Conservation (phyloP, 2,113 vertebrate genomes). For the Rhinolophus ferrumequinum region DNA sequence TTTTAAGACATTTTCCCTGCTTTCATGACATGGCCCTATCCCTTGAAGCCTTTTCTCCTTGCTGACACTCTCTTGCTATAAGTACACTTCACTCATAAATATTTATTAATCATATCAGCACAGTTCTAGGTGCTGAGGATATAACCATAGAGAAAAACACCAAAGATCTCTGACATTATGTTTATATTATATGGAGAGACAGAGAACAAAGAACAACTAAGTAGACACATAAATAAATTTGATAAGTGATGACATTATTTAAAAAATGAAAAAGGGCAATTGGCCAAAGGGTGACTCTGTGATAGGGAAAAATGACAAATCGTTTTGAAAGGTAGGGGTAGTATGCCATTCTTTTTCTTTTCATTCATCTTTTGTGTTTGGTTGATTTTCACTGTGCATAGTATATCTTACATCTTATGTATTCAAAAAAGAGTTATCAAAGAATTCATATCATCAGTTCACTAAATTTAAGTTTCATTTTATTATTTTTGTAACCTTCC, state of each 20-base stretch:
- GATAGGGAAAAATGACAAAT: not conserved
- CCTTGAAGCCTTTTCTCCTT: not conserved
- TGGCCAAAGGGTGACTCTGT: not conserved
- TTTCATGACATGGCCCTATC: not conserved
- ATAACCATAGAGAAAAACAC: not conserved
- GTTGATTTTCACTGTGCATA: not conserved
- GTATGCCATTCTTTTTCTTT: not conserved
- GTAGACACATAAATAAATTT: not conserved
- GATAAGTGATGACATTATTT: not conserved
- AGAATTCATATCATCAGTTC: not conserved
- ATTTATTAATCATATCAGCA: not conserved
- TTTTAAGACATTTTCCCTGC: not conserved
- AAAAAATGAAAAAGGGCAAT: not conserved
- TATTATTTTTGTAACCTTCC: not conserved
- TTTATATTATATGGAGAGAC: not conserved
- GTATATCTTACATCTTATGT: not conserved
- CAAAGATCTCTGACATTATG: not conserved
- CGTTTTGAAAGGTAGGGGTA: not conserved
- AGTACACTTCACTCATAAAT: not conserved
- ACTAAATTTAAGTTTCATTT: not conserved
- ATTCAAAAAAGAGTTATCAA: not conserved
- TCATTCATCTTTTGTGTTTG: not conserved
- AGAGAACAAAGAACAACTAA: not conserved
- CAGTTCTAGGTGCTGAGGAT: not conserved
- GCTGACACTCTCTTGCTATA: not conserved